Evolutionary conservation across 2,888 invertebrate species (phyloP).

Genomic region (Augiades crinisus): DNA sequence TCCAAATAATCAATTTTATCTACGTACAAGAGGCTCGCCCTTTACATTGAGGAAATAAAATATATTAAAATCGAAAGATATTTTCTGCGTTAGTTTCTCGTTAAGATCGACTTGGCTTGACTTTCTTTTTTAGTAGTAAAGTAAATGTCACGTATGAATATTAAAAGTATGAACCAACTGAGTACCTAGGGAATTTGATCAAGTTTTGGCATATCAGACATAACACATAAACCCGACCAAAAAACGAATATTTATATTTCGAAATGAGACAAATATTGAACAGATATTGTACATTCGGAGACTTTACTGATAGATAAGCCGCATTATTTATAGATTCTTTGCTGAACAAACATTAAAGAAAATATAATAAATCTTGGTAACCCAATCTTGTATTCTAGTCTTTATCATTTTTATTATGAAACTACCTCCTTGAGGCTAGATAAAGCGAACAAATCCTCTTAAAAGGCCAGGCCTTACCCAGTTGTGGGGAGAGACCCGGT

Average conservation of each 20-base stretch:
- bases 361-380: no score
- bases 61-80: slow-evolving; percentile 5
- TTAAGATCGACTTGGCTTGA: background rate
- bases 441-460: no score
- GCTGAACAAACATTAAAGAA: no score
- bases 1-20: slow-evolving; percentile 27
- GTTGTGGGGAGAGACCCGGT: no score
- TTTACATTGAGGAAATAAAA: slow-evolving; percentile 9
- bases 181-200: slow-evolving; percentile 10
- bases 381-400: no score
- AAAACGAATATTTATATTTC: slow-evolving; percentile 9
- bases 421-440: no score
- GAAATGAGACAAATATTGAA: background rate
- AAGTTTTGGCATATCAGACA: slow-evolving; percentile 7
- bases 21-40: slow-evolving; percentile 10
- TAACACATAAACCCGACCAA: background rate
- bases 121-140: slow-evolving; percentile 12
- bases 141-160: slow-evolving; percentile 4
- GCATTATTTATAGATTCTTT: no score
- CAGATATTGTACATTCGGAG: background rate
- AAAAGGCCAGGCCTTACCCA: no score
- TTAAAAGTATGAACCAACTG: slow-evolving; percentile 8
- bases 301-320: no score
- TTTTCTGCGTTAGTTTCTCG: background rate
- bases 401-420: no score